Evolutionary conservation across 2,113 vertebrate species (phyloP).

Genomic region (Tringa solitaria): DNA sequence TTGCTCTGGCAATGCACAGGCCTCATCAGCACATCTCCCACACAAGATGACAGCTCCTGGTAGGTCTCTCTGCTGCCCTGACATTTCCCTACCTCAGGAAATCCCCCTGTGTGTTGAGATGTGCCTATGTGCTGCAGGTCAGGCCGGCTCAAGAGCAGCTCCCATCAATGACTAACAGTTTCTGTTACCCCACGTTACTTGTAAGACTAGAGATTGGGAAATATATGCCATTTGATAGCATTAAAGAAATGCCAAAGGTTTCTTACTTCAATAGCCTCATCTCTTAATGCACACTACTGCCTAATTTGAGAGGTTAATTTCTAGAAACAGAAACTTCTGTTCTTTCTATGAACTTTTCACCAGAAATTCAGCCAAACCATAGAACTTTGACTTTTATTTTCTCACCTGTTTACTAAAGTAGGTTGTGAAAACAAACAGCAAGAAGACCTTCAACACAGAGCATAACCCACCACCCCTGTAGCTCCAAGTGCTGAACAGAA

Average conservation of each 20-base stretch:
- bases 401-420: neutral
- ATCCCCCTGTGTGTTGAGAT: too few species aligned
- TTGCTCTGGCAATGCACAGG: neutral
- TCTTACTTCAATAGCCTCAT: neutral
- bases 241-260: neutral
- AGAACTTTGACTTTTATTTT: neutral
- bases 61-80: neutral
- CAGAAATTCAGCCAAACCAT: neutral
- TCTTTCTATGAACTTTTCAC: neutral
- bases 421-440: neutral
- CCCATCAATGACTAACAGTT: neutral
- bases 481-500: neutral
- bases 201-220: neutral
- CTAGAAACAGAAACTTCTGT: neutral
- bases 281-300: neutral
- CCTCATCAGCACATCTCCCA: neutral
- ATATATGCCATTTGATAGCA: neutral
- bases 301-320: neutral
- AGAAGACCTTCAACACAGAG: neutral
- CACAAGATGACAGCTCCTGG: neutral
- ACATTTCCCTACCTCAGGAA: neutral
- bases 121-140: neutral
- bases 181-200: neutral
- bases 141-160: neutral
- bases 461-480: neutral